Evolutionary conservation across 2,113 vertebrate genomes (phyloP).

Genomic region (Chitala chitala): DNA sequence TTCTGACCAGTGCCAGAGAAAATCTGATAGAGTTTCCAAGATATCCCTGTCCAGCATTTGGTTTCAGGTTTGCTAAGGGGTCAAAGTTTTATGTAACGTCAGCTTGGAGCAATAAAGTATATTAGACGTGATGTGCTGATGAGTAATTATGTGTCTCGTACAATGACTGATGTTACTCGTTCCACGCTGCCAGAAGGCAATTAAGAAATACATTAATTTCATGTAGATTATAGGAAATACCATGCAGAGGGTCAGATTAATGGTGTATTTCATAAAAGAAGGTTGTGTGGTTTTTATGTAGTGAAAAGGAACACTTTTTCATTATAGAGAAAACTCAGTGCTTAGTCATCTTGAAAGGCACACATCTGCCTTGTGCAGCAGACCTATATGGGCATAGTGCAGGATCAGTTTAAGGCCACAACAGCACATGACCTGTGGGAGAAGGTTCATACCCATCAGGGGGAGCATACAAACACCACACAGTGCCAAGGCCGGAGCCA

Average conservation of each 20-base stretch:
- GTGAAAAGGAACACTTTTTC: no score
- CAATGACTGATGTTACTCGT: not conserved
- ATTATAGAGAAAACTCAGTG: no score
- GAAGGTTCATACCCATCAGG: no score
- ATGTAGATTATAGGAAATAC: not conserved
- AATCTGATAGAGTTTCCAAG: not conserved
- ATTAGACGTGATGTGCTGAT: not conserved
- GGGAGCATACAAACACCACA: no score
- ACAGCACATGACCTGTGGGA: no score
- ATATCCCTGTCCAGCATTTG: not conserved
- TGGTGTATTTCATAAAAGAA: slow-evolving; percentile 5
- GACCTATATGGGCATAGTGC: no score
- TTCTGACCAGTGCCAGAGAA: not conserved
- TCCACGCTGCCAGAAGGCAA: not conserved
- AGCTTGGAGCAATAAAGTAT: slow-evolving; percentile 10
- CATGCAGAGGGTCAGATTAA: not conserved
- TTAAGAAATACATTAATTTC: not conserved
- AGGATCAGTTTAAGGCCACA: no score
- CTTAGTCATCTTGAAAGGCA: no score
- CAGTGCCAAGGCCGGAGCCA: no score
- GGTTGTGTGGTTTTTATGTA: not conserved
- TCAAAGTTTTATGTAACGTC: not conserved
- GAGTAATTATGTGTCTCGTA: not conserved
- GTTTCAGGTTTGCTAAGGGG: not conserved
- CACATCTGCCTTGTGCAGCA: no score